These are phyloP conservation scores for Drosophila rellima DNA, from an alignment of 2,888 invertebrate species.

Conservation along the genomic window DNA sequence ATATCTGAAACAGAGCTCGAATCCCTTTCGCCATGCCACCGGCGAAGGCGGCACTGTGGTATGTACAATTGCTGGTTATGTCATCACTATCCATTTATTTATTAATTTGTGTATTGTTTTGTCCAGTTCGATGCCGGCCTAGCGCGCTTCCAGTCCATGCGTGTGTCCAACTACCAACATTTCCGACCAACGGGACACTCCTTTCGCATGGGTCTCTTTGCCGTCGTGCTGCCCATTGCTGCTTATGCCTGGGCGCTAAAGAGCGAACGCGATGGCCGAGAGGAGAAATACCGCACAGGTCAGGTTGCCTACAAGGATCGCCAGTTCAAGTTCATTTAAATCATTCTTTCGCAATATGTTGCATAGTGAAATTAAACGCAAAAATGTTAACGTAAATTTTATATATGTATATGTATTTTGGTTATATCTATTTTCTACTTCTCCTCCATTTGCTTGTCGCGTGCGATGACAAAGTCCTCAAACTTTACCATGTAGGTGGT, in stretches of 20 bases:
- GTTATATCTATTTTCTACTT: slow-evolving; percentile 86
- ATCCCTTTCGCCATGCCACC: slow-evolving; percentile 90
- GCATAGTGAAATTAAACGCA: slow-evolving; percentile 58
- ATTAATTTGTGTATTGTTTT: not conserved
- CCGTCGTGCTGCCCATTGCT: slow-evolving; percentile 87
- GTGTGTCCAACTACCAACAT: slow-evolving; percentile 88
- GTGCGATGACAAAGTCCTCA: slow-evolving; percentile 95
- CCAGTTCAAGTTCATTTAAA: slow-evolving; percentile 89
- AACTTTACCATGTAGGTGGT: slow-evolving; percentile 99
- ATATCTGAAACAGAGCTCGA: slow-evolving; percentile 89
- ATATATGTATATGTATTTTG: slow-evolving; percentile 18
- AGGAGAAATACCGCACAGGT: slow-evolving; percentile 89
- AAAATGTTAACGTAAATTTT: slow-evolving; percentile 39
- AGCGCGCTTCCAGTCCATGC: slow-evolving; percentile 91
- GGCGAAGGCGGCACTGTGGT: slow-evolving; percentile 90
- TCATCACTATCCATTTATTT: slow-evolving; percentile 72
- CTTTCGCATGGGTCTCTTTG: slow-evolving; percentile 86
- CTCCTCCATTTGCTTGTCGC: slow-evolving; percentile 96
- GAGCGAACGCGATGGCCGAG: slow-evolving; percentile 87
- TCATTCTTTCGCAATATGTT: slow-evolving; percentile 28
- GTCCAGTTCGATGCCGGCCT: slow-evolving; percentile 92
- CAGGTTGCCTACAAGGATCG: slow-evolving; percentile 92
- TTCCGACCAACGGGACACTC: slow-evolving; percentile 89
- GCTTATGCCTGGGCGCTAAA: slow-evolving; percentile 87
- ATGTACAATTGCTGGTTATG: slow-evolving; percentile 86